Base-by-base conservation (phyloP, 2,113 vertebrate species). In the Chrysemys picta region DNA sequence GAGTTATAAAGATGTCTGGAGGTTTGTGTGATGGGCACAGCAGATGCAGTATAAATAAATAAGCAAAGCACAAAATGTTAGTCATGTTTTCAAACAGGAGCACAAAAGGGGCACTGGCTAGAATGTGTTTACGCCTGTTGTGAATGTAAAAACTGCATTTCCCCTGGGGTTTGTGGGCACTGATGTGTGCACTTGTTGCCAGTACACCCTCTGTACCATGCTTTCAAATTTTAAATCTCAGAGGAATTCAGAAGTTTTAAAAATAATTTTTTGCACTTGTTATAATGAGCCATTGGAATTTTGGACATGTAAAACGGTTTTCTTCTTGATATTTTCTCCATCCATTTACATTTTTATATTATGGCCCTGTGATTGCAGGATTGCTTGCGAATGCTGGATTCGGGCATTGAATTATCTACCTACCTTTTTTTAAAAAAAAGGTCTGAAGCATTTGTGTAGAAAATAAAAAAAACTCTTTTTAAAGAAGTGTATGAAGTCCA, bases 51-150 rank as follows among this genome's bases (percentile, higher is more conserved):
- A 45, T 56, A 35, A 6, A 31, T 82, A 84, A 81, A 89, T 69
- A 82, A 82, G 75, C 82, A 90, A 21, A 2, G 42, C 10, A 54
- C 6, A 88, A 80, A 92, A 31, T 38, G 38, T 78, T 93, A 83
- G 84, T 92, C 1, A 1, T 52, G 76, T 52, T 62, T 35, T 45
- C 59, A 92, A 87, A 49, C 49, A 90, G 1, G 1, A 65, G 52
- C 93, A 86, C 54, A 82, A 91, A 84, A 42, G 80, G 80, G 54
- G 85, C 24, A 56, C 27, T 90, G 80, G 62, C 31, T 89, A 75
- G 38, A 38, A 75, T 25, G 22, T 65, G 31, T 35, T 75, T 82
- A 24, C 45, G 78, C 5, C 35, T 72, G 88, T 4, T 78, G 3
- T 42, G 38, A 31, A n/a, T 81, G 53, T 81, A 85, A 93, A 95